A percentile compares a stretch with the other conserved stretches of the same genome.
These are phyloP conservation scores for Halcyon smyrnensis DNA, from an alignment of 2,797 vertebrate genomes.

Conservation along the genomic window DNA sequence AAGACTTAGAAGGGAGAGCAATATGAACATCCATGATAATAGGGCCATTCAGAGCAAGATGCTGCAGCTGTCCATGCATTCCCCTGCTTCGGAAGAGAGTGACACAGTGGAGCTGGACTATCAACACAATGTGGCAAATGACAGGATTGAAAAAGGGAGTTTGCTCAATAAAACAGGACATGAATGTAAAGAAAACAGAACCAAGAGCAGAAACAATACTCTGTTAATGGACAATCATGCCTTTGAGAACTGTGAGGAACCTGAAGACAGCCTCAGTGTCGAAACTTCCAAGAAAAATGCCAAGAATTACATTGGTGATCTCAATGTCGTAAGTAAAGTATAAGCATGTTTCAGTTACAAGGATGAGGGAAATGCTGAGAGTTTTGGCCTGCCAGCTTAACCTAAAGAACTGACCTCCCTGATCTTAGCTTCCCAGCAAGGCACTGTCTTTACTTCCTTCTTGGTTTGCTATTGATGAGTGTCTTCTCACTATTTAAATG, in stretches of 20 bases:
- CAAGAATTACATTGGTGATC: constrained; percentile 85
- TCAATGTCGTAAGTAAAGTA: constrained; percentile 89
- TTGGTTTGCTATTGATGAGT: neutral
- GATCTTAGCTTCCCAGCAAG: neutral
- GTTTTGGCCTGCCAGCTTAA: neutral
- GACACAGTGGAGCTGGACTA: constrained; percentile 48
- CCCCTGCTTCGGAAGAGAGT: constrained; percentile 74
- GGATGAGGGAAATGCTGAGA: neutral
- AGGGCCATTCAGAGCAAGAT: constrained; percentile 67
- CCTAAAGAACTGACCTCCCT: neutral
- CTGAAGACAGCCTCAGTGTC: constrained; percentile 63
- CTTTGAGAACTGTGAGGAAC: constrained; percentile 36
- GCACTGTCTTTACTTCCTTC: neutral
- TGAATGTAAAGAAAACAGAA: constrained; percentile 23
- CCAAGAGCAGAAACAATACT: constrained; percentile 37
- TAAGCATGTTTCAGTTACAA: neutral
- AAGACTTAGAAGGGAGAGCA: constrained; percentile 84
- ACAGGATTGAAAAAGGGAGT: constrained; percentile 72
- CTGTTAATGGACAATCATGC: constrained; percentile 31
- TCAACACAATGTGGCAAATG: constrained; percentile 28
- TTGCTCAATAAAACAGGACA: constrained; percentile 27
- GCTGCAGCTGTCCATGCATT: constrained; percentile 77
- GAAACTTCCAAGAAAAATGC: constrained; percentile 76
- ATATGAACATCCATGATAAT: constrained; percentile 68
- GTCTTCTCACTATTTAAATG: neutral